Conservation (phyloP, 2,797 vertebrate species). For the Melanotaenia parkinsoni region DNA sequence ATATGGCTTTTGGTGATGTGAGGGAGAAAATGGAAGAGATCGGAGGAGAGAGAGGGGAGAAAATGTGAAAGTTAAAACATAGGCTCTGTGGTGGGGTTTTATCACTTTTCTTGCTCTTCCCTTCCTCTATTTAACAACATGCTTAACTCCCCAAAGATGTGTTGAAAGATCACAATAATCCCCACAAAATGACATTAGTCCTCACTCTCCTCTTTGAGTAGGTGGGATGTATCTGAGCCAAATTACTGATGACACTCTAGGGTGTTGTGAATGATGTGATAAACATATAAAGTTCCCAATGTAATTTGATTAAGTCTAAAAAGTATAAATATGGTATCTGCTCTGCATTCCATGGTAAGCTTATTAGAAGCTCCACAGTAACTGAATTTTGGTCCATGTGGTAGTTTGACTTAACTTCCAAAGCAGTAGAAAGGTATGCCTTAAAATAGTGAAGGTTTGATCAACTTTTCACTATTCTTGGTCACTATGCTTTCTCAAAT, state of each 20-base stretch:
- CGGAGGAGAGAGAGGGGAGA: slow-evolving; percentile 69
- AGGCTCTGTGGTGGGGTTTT: slow-evolving; percentile 74
- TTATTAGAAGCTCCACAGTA: slow-evolving; percentile 78
- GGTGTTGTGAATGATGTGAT: slow-evolving; percentile 81
- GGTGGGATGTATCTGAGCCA: slow-evolving; percentile 84
- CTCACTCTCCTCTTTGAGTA: slow-evolving; percentile 84
- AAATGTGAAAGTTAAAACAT: slow-evolving; percentile 82
- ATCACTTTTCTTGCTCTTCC: slow-evolving; percentile 76
- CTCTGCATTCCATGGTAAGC: slow-evolving; percentile 72
- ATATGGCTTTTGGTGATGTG: slow-evolving; percentile 82
- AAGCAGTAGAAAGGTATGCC: slow-evolving; percentile 49
- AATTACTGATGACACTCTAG: slow-evolving; percentile 85
- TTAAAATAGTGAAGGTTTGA: slow-evolving; percentile 23
- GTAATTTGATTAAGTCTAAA: slow-evolving; percentile 84
- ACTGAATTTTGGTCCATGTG: slow-evolving; percentile 64
- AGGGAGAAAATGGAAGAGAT: slow-evolving; percentile 75
- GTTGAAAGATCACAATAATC: slow-evolving; percentile 86
- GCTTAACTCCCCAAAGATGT: slow-evolving; percentile 83
- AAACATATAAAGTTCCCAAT: slow-evolving; percentile 83
- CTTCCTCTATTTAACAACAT: slow-evolving; percentile 76
- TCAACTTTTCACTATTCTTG: slow-evolving; percentile 32
- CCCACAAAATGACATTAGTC: slow-evolving; percentile 88
- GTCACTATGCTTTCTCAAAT: slow-evolving; percentile 4
- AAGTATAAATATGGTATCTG: slow-evolving; percentile 81
- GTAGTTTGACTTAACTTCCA: slow-evolving; percentile 66